Percentiles rank a stretch among this genome's conserved stretches.
These are phyloP conservation scores for Morpho deidamia DNA, from an alignment of 2,888 invertebrate genomes.

Conservation along the genomic window DNA sequence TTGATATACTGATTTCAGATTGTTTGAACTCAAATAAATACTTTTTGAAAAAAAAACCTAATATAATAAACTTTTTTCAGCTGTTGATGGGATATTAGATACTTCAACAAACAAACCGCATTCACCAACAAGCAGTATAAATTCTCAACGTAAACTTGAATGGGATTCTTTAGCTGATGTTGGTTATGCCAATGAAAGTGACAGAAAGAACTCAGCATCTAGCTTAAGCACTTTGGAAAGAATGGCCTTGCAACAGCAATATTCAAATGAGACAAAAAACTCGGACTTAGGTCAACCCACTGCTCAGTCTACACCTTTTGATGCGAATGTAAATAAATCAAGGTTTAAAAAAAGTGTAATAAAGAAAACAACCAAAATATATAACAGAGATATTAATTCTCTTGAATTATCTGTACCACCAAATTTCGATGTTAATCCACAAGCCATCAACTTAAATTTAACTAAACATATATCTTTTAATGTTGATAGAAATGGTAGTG, in stretches of 20 bases:
- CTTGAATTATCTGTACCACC: conserved; percentile 59
- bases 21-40: no score
- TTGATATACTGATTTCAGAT: no score
- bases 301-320: conserved; percentile 75
- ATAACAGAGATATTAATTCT: conserved; percentile 57
- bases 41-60: neutral
- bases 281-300: conserved; percentile 60
- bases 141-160: conserved; percentile 86
- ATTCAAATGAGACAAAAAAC: conserved; percentile 55
- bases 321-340: conserved; percentile 43
- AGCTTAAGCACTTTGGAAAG: conserved; percentile 80
- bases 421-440: conserved; percentile 36
- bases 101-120: conserved; percentile 60
- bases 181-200: conserved; percentile 83
- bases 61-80: conserved; percentile 39
- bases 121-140: conserved; percentile 86
- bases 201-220: conserved; percentile 66
- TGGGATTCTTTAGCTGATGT: conserved; percentile 95
- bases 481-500: conserved; percentile 58
- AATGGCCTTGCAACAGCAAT: conserved; percentile 76
- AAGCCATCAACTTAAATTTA: conserved; percentile 62
- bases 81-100: conserved; percentile 55
- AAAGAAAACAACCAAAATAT: conserved; percentile 57
- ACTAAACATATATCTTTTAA: conserved; percentile 71
- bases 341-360: conserved; percentile 47